Evolutionary conservation across 2,113 vertebrate genomes (phyloP).

Genomic region (Seriola aureovittata): DNA sequence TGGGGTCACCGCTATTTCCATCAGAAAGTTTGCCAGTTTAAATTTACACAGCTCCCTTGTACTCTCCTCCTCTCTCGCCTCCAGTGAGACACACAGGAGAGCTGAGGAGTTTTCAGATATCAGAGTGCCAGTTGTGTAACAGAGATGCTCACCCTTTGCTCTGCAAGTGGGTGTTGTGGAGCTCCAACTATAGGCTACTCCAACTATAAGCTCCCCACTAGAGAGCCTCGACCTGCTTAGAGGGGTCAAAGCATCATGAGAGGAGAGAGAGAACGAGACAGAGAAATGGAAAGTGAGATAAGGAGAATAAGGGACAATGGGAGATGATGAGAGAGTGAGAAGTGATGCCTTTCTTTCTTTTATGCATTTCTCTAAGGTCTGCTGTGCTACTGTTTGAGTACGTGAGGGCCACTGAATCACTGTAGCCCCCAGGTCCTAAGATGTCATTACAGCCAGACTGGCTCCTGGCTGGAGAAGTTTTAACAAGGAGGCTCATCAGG

Average conservation of each 20-base stretch:
- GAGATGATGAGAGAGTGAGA: constrained; percentile 68
- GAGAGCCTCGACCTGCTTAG: constrained; percentile 83
- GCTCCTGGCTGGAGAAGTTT: constrained; percentile 70
- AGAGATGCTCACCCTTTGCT: constrained; percentile 82
- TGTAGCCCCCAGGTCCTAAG: constrained; percentile 64
- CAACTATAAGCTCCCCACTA: constrained; percentile 77
- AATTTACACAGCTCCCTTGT: constrained; percentile 82
- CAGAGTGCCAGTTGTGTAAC: constrained; percentile 84
- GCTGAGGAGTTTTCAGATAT: constrained; percentile 79
- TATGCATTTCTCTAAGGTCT: constrained; percentile 72
- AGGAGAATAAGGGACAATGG: constrained; percentile 64
- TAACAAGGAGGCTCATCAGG: constrained; percentile 72
- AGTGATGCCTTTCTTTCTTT: constrained; percentile 71
- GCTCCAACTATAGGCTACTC: constrained; percentile 83
- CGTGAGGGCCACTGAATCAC: constrained; percentile 78
- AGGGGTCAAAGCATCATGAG: constrained; percentile 80
- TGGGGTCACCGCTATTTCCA: constrained; percentile 86
- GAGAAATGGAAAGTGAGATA: constrained; percentile 44
- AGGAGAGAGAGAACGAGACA: constrained; percentile 51
- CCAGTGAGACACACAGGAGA: constrained; percentile 78
- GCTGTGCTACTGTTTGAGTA: constrained; percentile 63
- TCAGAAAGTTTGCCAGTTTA: constrained; percentile 88
- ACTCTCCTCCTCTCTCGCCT: constrained; percentile 77
- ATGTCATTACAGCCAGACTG: constrained; percentile 77
- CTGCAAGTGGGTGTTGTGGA: constrained; percentile 85